A percentile compares a stretch with the other conserved stretches of the same genome.
Evolutionary conservation across 2,113 vertebrate species (phyloP).

Genomic region (Clupea harengus): DNA sequence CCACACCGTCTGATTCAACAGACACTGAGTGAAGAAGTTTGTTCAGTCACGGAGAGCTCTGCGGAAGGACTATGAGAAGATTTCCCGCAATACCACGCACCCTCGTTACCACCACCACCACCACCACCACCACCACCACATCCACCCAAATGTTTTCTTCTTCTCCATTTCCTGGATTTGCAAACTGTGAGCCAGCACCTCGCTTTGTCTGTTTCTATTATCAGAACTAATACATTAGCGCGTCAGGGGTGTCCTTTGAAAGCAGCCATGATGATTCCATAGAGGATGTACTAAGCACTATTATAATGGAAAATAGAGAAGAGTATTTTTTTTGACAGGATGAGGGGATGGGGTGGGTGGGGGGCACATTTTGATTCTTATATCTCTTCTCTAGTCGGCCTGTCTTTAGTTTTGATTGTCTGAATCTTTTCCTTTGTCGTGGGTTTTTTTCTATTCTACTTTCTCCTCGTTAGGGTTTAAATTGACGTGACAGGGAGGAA

Average conservation of each 20-base stretch:
- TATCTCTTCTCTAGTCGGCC: background rate
- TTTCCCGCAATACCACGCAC: background rate
- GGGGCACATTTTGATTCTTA: background rate
- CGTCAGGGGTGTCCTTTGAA: background rate
- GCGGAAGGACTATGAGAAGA: background rate
- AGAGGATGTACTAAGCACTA: background rate
- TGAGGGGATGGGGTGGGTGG: background rate
- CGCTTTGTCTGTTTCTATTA: background rate
- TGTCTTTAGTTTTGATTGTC: background rate
- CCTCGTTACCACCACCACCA: background rate
- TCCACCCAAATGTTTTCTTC: background rate
- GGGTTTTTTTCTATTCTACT: background rate
- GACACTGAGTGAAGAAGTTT: background rate
- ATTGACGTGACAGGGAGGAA: background rate
- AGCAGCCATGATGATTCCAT: background rate
- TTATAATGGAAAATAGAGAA: background rate
- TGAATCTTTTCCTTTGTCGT: background rate
- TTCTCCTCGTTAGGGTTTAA: constrained; percentile 9
- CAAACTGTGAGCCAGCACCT: background rate
- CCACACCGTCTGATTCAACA: background rate
- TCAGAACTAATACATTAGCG: background rate
- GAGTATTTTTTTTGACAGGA: background rate
- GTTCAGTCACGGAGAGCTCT: background rate
- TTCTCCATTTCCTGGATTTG: background rate
- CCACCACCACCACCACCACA: background rate